These are phyloP conservation scores for Harpegnathos saltator DNA, from an alignment of 1,140 invertebrate genomes.

Conservation along the genomic window DNA sequence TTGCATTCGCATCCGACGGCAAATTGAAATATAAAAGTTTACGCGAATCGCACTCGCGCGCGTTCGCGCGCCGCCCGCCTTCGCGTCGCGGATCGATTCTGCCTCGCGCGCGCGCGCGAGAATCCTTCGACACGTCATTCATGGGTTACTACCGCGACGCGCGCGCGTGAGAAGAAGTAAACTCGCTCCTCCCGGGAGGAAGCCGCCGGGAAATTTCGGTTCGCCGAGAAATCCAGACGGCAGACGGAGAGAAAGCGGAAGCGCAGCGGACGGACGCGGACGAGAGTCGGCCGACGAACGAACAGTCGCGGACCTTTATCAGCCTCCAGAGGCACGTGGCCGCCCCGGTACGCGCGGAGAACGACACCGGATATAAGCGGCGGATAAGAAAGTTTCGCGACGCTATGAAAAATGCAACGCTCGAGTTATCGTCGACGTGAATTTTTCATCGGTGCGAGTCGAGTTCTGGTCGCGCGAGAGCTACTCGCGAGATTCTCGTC, in stretches of 20 bases:
- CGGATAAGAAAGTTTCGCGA: slow-evolving; percentile 83
- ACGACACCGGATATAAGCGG: slow-evolving; percentile 83
- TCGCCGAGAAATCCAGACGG: slow-evolving; percentile 12
- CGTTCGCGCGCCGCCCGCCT: no score
- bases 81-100: not conserved
- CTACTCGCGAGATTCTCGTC: slow-evolving; percentile 52
- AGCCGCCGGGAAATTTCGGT: slow-evolving; percentile 37
- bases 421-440: slow-evolving; percentile 83
- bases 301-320: slow-evolving; percentile 77
- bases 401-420: slow-evolving; percentile 84
- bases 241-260: slow-evolving; percentile 26
- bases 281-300: slow-evolving; percentile 45
- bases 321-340: slow-evolving; percentile 76
- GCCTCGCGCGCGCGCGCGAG: not conserved
- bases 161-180: slow-evolving; percentile 5
- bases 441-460: slow-evolving; percentile 83
- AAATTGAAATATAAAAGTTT: slow-evolving; percentile 22
- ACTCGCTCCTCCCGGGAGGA: slow-evolving; percentile 6
- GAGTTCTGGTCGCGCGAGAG: slow-evolving; percentile 57
- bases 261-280: slow-evolving; percentile 38
- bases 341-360: slow-evolving; percentile 76
- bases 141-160: not conserved
- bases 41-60: not conserved
- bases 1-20: not conserved
- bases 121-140: slow-evolving; percentile 32